A percentile compares a stretch with the other conserved stretches of the same genome.
These are phyloP conservation scores for Metopolophium dirhodum DNA, from an alignment of 1,140 invertebrate species.

Conservation along the genomic window DNA sequence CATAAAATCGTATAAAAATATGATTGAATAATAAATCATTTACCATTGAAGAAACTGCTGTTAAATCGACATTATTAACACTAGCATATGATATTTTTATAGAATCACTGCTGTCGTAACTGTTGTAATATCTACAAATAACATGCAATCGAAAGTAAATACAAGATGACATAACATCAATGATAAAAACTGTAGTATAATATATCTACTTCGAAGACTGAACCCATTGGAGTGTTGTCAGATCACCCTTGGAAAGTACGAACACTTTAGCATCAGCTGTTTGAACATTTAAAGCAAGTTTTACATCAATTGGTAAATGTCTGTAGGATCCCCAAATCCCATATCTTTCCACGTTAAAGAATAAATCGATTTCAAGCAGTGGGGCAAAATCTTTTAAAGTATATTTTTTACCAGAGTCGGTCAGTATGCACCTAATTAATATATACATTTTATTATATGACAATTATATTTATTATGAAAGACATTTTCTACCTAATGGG, in stretches of 20 bases:
- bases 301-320: constrained; percentile 72
- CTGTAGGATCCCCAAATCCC: constrained; percentile 66
- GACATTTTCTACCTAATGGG: constrained; percentile 11
- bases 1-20: neutral
- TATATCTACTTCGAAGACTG: constrained; percentile 25
- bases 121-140: neutral
- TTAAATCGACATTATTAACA: constrained; percentile 24
- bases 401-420: constrained; percentile 13
- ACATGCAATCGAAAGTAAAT: neutral
- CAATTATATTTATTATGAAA: neutral
- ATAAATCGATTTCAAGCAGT: constrained; percentile 17
- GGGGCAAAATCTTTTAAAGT: constrained; percentile 27
- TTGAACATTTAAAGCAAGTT: neutral
- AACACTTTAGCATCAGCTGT: neutral
- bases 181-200: too few relatives aligned
- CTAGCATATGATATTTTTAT: constrained; percentile 27
- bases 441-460: neutral
- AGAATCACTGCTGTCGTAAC: neutral
- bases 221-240: constrained; percentile 46
- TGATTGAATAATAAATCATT: neutral
- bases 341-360: constrained; percentile 61
- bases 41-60: constrained; percentile 40
- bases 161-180: too few relatives aligned
- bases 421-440: constrained; percentile 15
- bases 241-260: constrained; percentile 26